Conservation (phyloP, 1,140 invertebrate species). For the Oncopodura yosiiana region DNA sequence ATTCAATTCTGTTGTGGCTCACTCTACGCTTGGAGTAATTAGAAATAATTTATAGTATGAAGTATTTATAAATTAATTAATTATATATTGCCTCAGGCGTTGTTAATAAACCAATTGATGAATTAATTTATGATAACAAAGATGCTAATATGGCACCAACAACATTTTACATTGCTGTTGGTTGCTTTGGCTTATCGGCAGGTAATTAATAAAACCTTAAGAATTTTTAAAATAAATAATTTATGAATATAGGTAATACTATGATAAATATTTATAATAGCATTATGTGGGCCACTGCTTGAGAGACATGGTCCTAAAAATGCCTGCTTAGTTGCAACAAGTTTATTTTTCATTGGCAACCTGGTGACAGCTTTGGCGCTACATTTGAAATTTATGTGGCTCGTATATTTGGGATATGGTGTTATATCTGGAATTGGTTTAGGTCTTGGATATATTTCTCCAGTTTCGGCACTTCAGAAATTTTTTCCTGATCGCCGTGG, state of each 20-base stretch:
- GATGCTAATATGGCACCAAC: conserved; percentile 18
- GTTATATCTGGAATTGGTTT: conserved; percentile 23
- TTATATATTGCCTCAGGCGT: too few species aligned
- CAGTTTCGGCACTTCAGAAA: conserved; percentile 28
- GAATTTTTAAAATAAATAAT: neutral
- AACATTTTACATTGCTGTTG: conserved; percentile 31
- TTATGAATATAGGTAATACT: neutral
- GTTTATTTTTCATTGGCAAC: conserved; percentile 21
- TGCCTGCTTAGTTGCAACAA: conserved; percentile 8
- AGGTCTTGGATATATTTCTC: conserved; percentile 28
- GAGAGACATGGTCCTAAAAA: conserved; percentile 23
- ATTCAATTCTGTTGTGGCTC: conserved; percentile 34
- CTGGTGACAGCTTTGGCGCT: conserved; percentile 21
- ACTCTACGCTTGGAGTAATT: conserved; percentile 29
- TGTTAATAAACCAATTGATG: conserved; percentile 30
- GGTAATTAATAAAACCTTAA: neutral
- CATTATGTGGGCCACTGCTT: conserved; percentile 26
- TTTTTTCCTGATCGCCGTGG: conserved; percentile 32
- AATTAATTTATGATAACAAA: conserved; percentile 17
- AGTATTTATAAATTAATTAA: too few species aligned
- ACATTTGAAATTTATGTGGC: conserved; percentile 20
- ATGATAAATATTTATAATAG: too few species aligned
- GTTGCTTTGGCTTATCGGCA: conserved; percentile 21
- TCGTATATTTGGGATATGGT: conserved; percentile 28
- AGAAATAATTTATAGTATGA: too few species aligned